Base-by-base conservation (phyloP, 1,140 invertebrate species). In the Lineus longissimus region DNA sequence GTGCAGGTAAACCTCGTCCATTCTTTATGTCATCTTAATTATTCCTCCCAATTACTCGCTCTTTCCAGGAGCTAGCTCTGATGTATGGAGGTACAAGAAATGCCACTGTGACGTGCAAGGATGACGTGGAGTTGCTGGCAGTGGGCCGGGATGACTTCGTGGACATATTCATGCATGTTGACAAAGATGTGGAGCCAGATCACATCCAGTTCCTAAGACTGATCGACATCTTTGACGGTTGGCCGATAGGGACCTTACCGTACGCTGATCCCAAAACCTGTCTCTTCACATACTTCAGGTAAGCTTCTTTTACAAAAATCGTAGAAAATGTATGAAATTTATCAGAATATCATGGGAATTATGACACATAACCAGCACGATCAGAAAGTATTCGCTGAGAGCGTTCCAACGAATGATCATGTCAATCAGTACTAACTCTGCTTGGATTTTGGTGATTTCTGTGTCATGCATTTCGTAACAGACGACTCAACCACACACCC, bases 141-240 rank as follows among this genome's bases (percentile, higher is more conserved):
- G 78, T 82, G 2, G 79, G 76, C 0, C 62, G 79, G 41, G 73
- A 80, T 27, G 78, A 80, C 51, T 81, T 81, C 64, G 72, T 78
- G 40, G 72, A 80, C 63, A 80, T 81, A 31, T 81, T 81, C 64
- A 80, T 80, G 75, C 68, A 71, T 22, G 68, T 68, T 17, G 68
- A 70, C 43, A 71, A 72, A 33, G 68, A 73, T 33, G 60, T 63
- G 33, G 76, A 77, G 62, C 78, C 78, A 9, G 76, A 78, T 45
- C 78, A 79, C 62, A 72, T 80, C 54, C 55, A 64, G 2, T 80
- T 77, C 55, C 67, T 78, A 2, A 65, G 74, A 22, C 64, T 66
- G 1, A 57, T 77, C n/a, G 68, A 70, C 19, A 19, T 73, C 9
- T 55, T 81, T 30, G 51, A 61, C 2, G 71, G 68, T 27, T 80